A percentile compares a stretch with the other conserved stretches of the same genome.
These are phyloP conservation scores for Orchesella cincta DNA, from an alignment of 1,140 invertebrate species.

Conservation along the genomic window DNA sequence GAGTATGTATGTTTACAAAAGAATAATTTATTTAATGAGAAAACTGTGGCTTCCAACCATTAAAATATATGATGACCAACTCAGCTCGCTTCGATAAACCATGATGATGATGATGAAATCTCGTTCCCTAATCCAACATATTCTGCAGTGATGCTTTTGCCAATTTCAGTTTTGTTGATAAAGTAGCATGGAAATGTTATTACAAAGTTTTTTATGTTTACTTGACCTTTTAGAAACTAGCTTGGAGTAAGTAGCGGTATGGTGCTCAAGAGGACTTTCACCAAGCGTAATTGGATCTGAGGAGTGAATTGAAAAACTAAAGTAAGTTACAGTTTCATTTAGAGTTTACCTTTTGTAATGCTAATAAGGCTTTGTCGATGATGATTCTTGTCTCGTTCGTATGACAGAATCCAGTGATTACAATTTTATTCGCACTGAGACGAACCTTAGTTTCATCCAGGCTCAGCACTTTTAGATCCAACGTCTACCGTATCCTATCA, in stretches of 20 bases:
- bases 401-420: constrained; percentile 15
- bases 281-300: neutral
- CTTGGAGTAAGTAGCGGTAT: neutral
- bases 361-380: neutral
- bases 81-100: constrained; percentile 37
- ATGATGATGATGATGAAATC: constrained; percentile 36
- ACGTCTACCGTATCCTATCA: neutral
- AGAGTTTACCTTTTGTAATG: neutral
- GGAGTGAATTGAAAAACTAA: neutral
- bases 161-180: neutral
- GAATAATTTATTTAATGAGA: neutral
- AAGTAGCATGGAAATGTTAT: neutral
- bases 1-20: constrained; percentile 19
- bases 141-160: constrained; percentile 3
- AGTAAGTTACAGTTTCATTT: neutral
- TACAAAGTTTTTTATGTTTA: neutral
- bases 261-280: neutral
- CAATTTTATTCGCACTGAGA: constrained; percentile 11
- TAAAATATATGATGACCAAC: constrained; percentile 28
- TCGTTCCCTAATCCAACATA: constrained; percentile 34
- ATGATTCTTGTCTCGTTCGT: constrained; percentile 25
- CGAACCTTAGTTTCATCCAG: neutral
- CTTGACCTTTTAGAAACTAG: neutral
- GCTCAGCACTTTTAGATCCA: neutral
- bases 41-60: too few relatives aligned